phyloP scores from a whole-genome alignment of 1,140 invertebrate species.

The Aphelenchoides avenae region DNA sequence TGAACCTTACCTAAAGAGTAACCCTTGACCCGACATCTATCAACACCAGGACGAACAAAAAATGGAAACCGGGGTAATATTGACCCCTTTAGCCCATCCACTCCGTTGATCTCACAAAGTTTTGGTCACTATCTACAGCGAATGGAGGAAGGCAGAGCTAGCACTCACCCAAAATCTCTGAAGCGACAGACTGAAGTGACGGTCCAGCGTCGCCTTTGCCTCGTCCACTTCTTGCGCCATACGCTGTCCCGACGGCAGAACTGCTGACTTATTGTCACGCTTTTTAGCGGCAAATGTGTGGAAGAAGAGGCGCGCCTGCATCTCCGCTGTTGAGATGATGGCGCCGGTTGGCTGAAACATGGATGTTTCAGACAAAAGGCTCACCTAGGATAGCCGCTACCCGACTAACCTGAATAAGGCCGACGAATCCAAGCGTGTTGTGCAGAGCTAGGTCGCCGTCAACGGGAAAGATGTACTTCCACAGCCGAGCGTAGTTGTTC shows the following conservation, averaged over 20 bases:
- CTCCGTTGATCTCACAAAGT: constrained; percentile 7
- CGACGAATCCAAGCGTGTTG: constrained; percentile 62
- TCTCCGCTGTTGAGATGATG: constrained; percentile 64
- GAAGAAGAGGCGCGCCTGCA: constrained; percentile 63
- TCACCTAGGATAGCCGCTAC: neutral
- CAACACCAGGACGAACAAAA: too few relatives aligned
- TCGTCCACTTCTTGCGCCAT: constrained; percentile 37
- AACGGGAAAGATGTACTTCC: constrained; percentile 62
- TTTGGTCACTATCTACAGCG: too few relatives aligned
- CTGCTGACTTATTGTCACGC: too few relatives aligned
- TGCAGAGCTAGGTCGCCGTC: constrained; percentile 58
- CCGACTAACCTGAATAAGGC: constrained; percentile 57
- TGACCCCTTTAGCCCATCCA: constrained; percentile 27
- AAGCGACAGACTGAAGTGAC: too few relatives aligned
- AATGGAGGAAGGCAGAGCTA: too few relatives aligned
- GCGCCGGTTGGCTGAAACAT: constrained; percentile 61
- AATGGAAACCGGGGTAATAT: too few relatives aligned
- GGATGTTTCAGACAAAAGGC: neutral
- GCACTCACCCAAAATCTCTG: too few relatives aligned
- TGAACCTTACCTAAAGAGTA: too few relatives aligned
- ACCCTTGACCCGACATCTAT: too few relatives aligned
- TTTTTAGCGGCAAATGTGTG: constrained; percentile 26
- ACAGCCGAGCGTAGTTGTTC: constrained; percentile 61
- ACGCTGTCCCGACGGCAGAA: constrained; percentile 27
- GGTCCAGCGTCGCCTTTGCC: constrained; percentile 5